Evolutionary conservation across 1,140 invertebrate species (phyloP).

Genomic region (Delia radicum): DNA sequence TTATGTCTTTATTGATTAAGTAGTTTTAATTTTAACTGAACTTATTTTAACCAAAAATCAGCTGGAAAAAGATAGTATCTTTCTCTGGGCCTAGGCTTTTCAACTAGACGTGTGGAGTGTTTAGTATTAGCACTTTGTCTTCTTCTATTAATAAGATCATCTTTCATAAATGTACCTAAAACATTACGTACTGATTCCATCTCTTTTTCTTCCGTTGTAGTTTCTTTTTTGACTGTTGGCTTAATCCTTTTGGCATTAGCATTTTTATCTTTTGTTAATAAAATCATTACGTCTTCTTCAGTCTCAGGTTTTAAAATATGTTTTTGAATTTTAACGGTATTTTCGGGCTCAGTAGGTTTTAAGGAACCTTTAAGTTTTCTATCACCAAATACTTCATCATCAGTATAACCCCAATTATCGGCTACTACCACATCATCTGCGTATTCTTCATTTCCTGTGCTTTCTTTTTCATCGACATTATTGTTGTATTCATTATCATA

Average conservation of each 20-base stretch:
- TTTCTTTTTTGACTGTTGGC: neutral
- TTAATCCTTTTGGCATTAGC: neutral
- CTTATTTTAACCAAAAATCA: neutral
- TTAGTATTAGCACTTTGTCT: constrained; percentile 34
- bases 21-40: neutral
- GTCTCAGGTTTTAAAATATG: neutral
- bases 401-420: constrained; percentile 14
- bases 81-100: neutral
- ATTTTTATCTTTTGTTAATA: neutral
- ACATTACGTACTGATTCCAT: constrained; percentile 42
- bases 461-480: neutral
- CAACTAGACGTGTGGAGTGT: neutral
- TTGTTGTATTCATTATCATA: neutral
- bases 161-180: constrained; percentile 39
- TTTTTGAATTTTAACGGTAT: neutral
- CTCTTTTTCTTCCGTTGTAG: neutral
- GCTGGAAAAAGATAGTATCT: constrained; percentile 5
- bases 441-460: neutral
- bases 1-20: too few relatives aligned
- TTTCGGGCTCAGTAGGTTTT: neutral
- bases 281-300: neutral
- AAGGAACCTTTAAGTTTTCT: neutral
- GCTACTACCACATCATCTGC: neutral
- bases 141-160: constrained; percentile 37
- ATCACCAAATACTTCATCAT: neutral